Evolutionary conservation across 1,140 invertebrate species (phyloP), one percentile per base, ranked within the genome.

Genomic region (Bursaphelenchus mucronatus): DNA sequence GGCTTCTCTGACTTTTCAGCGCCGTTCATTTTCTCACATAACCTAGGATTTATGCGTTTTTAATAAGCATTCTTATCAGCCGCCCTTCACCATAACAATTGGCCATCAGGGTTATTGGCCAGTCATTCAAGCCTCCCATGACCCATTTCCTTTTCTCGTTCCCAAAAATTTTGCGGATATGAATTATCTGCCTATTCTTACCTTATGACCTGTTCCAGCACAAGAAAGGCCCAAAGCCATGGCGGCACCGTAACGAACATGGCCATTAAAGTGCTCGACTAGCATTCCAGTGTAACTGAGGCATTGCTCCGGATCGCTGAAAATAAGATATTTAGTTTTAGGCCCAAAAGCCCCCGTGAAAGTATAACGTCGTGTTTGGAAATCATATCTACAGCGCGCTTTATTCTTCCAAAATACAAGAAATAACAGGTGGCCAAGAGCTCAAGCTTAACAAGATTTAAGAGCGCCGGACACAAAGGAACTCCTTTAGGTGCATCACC

Each of bases 221-320:
- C 95, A 99, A 3, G 95, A 93, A 69, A 99, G 97, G 63, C 94
- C 96, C 55, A 99, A 82, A 10, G 96, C 96, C 91, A 98, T 96
- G 8, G 94, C 96, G 11, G 95, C 94, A 46, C 96, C 96, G 82
- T 97, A 98, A 56, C 96, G 87, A 0, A 99, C 95, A 82, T 99
- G 94, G 11, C 95, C 94, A 82, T 99, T 99, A 84, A 98, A 99
- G 68, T 93, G 96, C 82, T 99, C 96, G 0, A 94, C 93, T 41
- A 99, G 64, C 78, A 80, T 80, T 47, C 67, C 75, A 21, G 70
- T 76, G 51, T 80, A 81, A 44, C 61, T 73, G 10, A 80, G 49
- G 62, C 78, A 80, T 47, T 77, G 74, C 47, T 78, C 69, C 9
- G 78, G 78, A 57, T 80, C 74, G 53, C 76, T 78, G 67, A 80